Percentiles rank a stretch among this genome's conserved stretches.
Evolutionary conservation across 2,113 vertebrate species (phyloP).

Genomic region (Loxodonta africana): DNA sequence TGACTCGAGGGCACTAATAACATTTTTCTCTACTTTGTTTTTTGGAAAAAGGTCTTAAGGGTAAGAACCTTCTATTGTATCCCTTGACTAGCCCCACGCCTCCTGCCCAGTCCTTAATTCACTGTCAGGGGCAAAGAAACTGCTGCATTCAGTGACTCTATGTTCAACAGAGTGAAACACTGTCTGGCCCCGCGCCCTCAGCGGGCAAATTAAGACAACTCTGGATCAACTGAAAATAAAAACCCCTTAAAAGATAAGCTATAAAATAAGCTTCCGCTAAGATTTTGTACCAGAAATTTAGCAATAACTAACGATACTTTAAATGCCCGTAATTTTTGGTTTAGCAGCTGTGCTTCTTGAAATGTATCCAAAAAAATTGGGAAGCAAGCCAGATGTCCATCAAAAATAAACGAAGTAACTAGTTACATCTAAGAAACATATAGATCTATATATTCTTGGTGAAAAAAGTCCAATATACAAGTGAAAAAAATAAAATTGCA

Average conservation of each 20-base stretch:
- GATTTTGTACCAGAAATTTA: slow-evolving; percentile 23
- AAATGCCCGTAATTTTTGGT: not conserved
- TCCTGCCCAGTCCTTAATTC: not conserved
- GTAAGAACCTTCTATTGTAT: not conserved
- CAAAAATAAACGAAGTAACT: not conserved
- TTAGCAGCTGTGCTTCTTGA: not conserved
- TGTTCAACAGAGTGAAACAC: too few species aligned
- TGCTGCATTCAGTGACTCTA: not conserved
- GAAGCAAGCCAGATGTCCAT: not conserved
- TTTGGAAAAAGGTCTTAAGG: not conserved
- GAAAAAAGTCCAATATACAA: not conserved
- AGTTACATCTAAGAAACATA: not conserved
- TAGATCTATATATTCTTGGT: not conserved
- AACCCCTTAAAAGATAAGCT: not conserved
- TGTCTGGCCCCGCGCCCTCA: too few species aligned
- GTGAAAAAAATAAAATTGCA: not conserved
- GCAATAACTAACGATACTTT: not conserved
- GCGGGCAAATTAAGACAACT: not conserved
- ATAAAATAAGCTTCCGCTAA: not conserved
- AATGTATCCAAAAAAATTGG: not conserved
- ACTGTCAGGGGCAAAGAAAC: not conserved
- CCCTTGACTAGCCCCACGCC: not conserved
- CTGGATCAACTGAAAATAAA: not conserved
- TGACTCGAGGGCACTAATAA: too few species aligned
- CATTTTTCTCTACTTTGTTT: not conserved